Conservation (phyloP, 2,888 invertebrate genomes). For the Drosophila cognata region DNA sequence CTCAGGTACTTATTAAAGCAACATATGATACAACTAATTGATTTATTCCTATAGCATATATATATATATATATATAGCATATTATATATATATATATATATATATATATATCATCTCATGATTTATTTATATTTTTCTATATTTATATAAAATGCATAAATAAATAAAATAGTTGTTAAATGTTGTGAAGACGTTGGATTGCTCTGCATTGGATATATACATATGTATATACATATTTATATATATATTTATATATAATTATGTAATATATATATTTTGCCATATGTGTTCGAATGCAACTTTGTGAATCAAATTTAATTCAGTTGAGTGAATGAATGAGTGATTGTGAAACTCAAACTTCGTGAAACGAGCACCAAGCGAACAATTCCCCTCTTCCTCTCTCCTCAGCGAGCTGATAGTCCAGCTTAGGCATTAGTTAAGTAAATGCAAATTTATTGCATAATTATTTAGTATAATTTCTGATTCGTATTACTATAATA, state of each 20-base stretch:
- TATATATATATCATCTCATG: not conserved
- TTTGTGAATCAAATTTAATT: conserved; percentile 3
- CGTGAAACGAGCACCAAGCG: conserved; percentile 14
- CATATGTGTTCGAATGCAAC: not conserved
- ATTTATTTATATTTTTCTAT: not conserved
- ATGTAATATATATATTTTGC: not conserved
- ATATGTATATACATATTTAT: conserved; percentile 2
- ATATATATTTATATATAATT: conserved; percentile 5
- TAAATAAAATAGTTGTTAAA: not conserved
- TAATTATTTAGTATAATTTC: conserved; percentile 25
- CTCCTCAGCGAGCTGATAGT: not conserved
- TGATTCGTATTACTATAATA: conserved; percentile 14
- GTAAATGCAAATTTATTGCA: conserved; percentile 26
- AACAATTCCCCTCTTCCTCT: not conserved
- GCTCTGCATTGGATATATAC: not conserved
- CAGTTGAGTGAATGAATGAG: conserved; percentile 19
- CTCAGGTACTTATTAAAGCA: not conserved
- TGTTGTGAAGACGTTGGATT: not conserved
- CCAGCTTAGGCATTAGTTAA: conserved; percentile 20
- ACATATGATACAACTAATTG: not conserved
- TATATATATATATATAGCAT: not conserved
- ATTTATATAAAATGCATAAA: not conserved
- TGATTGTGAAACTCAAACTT: conserved; percentile 24
- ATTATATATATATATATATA: not conserved
- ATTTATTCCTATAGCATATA: not conserved